A percentile compares a stretch with the other conserved stretches of the same genome.
Evolutionary conservation across 35 echinoderm and acorn worm species (phyloP).

Genomic region (Ophiothrix spiculata): DNA sequence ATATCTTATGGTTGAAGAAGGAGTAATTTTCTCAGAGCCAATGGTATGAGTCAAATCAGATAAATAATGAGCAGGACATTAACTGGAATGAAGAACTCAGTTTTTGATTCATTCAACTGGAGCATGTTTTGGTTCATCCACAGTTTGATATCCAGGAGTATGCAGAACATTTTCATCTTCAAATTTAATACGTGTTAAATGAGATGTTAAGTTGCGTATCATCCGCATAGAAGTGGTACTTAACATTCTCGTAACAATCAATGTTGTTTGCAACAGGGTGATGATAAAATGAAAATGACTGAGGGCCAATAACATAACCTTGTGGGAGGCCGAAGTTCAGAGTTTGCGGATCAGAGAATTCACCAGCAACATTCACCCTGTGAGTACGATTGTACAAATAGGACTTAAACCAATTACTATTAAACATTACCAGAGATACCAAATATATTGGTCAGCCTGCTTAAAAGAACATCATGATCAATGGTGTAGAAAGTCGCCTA

Average conservation of each 20-base stretch:
- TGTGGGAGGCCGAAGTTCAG: conserved; percentile 18
- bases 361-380: neutral
- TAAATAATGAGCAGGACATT: neutral
- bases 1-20: neutral
- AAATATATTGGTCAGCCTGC: conserved; percentile 10
- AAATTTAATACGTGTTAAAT: neutral
- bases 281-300: conserved; percentile 10
- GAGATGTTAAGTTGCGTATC: neutral
- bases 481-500: neutral
- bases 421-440: conserved; percentile 12
- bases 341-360: neutral
- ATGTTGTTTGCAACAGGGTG: neutral
- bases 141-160: neutral
- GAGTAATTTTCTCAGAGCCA: neutral
- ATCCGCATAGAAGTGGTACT: neutral
- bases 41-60: neutral
- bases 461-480: conserved; percentile 16
- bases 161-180: neutral
- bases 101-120: neutral
- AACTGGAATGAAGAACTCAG: neutral
- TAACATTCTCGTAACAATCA: neutral
- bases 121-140: neutral
- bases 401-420: neutral
- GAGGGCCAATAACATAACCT: neutral
- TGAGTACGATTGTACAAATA: neutral